Evolutionary conservation across 2,797 vertebrate species (phyloP).

Genomic region (Chlorospingus flavigularis): DNA sequence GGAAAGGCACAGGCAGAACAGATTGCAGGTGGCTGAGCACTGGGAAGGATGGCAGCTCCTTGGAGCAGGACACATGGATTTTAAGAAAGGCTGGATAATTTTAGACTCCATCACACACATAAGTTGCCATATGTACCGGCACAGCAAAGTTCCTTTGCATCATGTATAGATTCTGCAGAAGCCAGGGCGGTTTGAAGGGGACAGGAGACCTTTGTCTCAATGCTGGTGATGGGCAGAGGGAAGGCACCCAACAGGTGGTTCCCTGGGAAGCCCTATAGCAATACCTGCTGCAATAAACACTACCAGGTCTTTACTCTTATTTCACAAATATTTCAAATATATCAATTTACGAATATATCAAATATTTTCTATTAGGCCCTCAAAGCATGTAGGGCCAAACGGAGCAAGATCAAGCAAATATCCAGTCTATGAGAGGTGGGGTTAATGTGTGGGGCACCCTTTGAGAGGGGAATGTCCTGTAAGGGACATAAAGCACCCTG

Average conservation of each 20-base stretch:
- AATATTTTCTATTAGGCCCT: background rate
- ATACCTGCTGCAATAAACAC: background rate
- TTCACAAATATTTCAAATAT: background rate
- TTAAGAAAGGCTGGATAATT: slow-evolving; percentile 53
- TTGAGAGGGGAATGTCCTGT: background rate
- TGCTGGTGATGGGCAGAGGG: background rate
- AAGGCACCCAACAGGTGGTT: rapidly evolving
- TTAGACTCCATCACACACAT: slow-evolving; percentile 38
- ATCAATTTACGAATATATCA: background rate
- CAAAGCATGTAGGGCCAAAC: background rate
- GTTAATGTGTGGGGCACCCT: background rate
- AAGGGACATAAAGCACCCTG: background rate
- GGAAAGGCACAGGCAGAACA: slow-evolving; percentile 12
- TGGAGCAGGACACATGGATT: slow-evolving; percentile 40
- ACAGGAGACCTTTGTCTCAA: background rate
- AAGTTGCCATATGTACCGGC: slow-evolving; percentile 49
- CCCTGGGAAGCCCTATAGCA: background rate
- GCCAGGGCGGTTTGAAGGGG: background rate
- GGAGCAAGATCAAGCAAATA: background rate
- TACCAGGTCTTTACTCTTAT: background rate
- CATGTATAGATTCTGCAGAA: background rate
- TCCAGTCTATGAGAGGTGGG: background rate
- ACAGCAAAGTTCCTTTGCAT: background rate
- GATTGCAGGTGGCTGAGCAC: slow-evolving; percentile 38
- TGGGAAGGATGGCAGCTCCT: slow-evolving; percentile 36